Evolutionary conservation across 2,113 vertebrate species (phyloP).

Genomic region (Todiramphus chloris): DNA sequence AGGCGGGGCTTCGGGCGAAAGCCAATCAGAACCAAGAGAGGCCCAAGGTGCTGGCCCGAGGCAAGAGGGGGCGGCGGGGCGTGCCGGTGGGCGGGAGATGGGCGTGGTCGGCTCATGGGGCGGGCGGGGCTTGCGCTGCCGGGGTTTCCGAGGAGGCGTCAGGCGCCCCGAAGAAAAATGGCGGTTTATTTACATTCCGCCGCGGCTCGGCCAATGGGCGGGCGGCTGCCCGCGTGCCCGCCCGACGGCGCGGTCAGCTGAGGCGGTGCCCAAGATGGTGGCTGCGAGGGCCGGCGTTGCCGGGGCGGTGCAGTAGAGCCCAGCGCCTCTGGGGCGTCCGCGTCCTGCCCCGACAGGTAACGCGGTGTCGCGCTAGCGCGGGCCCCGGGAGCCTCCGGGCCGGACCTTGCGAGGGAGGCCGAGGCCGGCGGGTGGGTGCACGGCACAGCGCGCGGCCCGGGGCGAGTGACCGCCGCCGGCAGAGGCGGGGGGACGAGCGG

Average conservation of each 20-base stretch:
- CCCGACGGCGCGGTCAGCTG: neutral
- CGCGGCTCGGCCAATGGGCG: constrained; percentile 43
- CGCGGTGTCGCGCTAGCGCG: too few species aligned
- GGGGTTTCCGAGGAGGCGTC: accelerated
- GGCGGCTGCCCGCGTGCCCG: neutral
- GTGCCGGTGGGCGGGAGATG: accelerated
- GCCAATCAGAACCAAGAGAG: neutral
- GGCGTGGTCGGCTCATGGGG: neutral
- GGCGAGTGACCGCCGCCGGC: too few species aligned
- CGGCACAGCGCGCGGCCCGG: neutral
- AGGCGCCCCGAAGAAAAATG: constrained; percentile 41
- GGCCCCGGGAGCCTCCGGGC: neutral
- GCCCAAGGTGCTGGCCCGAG: accelerated
- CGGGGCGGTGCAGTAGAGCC: neutral
- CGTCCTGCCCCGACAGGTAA: neutral
- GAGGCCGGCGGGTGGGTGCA: neutral
- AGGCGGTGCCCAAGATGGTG: constrained; percentile 31
- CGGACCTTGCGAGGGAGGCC: neutral
- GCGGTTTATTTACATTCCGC: constrained; percentile 27
- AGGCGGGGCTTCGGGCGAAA: accelerated
- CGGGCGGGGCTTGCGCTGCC: neutral
- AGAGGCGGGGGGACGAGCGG: neutral
- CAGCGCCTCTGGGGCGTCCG: neutral
- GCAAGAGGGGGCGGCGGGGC: accelerated
- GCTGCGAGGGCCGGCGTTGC: accelerated